phyloP scores from a whole-genome alignment of 2,888 invertebrate genomes.

The Lucinisca nassula region DNA sequence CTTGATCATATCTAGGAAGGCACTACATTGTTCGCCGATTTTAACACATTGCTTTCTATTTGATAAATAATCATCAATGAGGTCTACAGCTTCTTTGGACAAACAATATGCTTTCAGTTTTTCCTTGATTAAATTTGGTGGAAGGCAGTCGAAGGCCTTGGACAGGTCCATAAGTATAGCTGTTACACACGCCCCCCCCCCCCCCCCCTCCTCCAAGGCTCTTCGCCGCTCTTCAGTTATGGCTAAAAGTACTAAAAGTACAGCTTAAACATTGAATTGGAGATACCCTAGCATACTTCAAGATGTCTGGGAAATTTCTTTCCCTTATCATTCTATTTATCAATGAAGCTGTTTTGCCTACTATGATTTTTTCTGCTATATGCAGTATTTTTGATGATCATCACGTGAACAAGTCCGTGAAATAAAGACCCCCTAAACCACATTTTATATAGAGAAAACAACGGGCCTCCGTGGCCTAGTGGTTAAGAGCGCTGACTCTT shows the following conservation, averaged over 20 bases:
- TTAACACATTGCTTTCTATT: too few relatives aligned
- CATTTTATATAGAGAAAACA: too few relatives aligned
- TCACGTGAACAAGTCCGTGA: too few relatives aligned
- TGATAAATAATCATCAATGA: not conserved
- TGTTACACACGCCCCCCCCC: too few relatives aligned
- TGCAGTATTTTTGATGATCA: not conserved
- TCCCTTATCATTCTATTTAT: not conserved
- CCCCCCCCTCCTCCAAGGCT: too few relatives aligned
- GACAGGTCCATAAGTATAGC: too few relatives aligned
- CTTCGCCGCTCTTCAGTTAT: not conserved
- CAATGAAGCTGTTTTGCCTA: not conserved
- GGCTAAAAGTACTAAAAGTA: not conserved
- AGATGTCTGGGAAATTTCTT: not conserved
- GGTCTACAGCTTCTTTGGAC: not conserved
- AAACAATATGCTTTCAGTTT: not conserved
- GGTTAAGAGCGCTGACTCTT: too few relatives aligned
- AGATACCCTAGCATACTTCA: not conserved
- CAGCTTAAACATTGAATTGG: not conserved
- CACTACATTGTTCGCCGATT: constrained; percentile 21
- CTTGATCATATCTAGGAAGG: constrained; percentile 25
- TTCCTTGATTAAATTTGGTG: not conserved
- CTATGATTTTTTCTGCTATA: not conserved
- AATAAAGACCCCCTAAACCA: too few relatives aligned
- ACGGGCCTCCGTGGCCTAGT: too few relatives aligned
- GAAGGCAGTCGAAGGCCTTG: not conserved